Evolutionary conservation across 2,113 vertebrate genomes (phyloP).

Genomic region (Anser cygnoides): DNA sequence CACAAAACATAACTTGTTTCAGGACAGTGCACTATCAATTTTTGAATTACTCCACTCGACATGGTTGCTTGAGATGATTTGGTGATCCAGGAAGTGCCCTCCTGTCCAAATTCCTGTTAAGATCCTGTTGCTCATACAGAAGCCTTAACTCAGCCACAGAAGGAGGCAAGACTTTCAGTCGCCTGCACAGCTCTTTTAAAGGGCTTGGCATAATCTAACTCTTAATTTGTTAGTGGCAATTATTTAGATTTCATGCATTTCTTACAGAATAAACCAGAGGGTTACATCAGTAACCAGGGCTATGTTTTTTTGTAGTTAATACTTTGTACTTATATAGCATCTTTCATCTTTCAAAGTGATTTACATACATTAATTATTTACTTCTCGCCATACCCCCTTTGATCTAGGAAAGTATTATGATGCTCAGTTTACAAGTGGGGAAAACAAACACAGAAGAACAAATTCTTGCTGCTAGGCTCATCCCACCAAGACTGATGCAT

Average conservation of each 20-base stretch:
- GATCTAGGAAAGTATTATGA: slow-evolving; percentile 49
- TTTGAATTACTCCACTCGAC: neutral
- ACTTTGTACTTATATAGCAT: slow-evolving; percentile 64
- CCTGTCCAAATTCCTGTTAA: neutral
- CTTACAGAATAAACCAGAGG: slow-evolving; percentile 12
- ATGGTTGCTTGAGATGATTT: neutral
- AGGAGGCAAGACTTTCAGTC: neutral
- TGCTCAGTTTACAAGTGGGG: slow-evolving; percentile 30
- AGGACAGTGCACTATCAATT: neutral
- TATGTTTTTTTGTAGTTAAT: slow-evolving; percentile 29
- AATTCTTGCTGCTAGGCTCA: slow-evolving; percentile 20
- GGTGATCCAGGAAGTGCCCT: neutral
- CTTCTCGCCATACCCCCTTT: slow-evolving; percentile 38
- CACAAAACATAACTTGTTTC: neutral
- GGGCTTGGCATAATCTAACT: neutral
- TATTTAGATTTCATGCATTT: neutral
- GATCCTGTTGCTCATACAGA: neutral
- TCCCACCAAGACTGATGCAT: neutral
- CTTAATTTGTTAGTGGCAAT: neutral
- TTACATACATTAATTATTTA: slow-evolving; percentile 66
- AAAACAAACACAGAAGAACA: slow-evolving; percentile 5
- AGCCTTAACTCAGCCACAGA: neutral
- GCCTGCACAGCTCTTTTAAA: neutral
- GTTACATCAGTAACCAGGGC: neutral
- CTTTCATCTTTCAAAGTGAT: slow-evolving; percentile 71